A percentile compares a stretch with the other conserved stretches of the same genome.
Evolutionary conservation across 2,113 vertebrate species (phyloP).

Genomic region (Pleuronectes platessa): DNA sequence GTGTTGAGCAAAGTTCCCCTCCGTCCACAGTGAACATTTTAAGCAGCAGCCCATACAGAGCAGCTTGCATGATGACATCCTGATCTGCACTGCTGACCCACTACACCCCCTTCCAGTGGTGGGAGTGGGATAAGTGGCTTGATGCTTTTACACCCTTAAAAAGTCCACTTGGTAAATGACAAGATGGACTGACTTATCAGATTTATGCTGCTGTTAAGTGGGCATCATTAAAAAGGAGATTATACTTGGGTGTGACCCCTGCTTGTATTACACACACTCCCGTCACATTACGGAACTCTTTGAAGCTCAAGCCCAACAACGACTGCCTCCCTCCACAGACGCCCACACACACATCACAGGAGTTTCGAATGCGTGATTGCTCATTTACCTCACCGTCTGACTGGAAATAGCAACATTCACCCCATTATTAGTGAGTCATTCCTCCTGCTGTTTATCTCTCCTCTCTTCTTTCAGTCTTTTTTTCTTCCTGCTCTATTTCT

Average conservation of each 20-base stretch:
- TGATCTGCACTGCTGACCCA: no score
- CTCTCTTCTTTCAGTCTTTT: background rate
- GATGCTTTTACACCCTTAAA: background rate
- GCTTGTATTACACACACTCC: constrained; percentile 33
- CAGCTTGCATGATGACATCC: no score
- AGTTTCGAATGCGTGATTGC: constrained; percentile 11
- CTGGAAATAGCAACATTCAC: constrained; percentile 26
- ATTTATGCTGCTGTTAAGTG: constrained; percentile 7
- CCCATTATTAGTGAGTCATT: constrained; percentile 44
- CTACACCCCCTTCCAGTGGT: background rate
- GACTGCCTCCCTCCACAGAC: background rate
- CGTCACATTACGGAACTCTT: constrained; percentile 21
- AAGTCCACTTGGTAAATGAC: background rate
- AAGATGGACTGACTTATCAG: background rate
- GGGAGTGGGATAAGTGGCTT: background rate
- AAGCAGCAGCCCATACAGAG: no score
- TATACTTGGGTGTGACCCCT: background rate
- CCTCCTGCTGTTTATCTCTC: constrained; percentile 21
- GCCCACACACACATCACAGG: no score
- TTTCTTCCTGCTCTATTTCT: background rate
- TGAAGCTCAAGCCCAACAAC: constrained; percentile 18
- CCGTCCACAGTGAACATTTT: no score
- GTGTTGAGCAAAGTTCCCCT: no score
- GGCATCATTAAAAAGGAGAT: constrained; percentile 11
- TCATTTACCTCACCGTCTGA: constrained; percentile 14